A percentile compares a stretch with the other conserved stretches of the same genome.
phyloP scores from a whole-genome alignment of 2,797 vertebrate genomes.

The Sciaenops ocellatus region DNA sequence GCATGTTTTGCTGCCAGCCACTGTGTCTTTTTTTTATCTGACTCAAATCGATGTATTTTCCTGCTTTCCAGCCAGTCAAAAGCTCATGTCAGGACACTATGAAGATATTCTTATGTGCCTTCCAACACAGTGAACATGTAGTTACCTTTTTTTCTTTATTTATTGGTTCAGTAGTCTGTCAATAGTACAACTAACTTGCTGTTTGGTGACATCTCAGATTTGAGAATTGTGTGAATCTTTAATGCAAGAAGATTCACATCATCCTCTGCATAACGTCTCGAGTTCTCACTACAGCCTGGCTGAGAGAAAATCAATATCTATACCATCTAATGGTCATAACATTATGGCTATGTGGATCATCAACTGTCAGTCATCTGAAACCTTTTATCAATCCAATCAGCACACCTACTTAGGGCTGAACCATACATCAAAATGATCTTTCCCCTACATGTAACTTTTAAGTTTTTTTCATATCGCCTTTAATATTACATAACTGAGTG shows the following conservation, averaged over 20 bases:
- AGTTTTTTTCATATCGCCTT: too few relatives aligned
- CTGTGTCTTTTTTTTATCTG: too few relatives aligned
- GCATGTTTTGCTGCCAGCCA: too few relatives aligned
- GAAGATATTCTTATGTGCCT: background rate
- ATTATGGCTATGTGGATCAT: background rate
- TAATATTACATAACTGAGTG: too few relatives aligned
- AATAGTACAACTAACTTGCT: background rate
- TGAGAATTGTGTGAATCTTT: too few relatives aligned
- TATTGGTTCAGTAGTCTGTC: background rate
- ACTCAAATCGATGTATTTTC: background rate
- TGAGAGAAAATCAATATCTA: constrained; percentile 20
- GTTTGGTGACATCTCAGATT: background rate
- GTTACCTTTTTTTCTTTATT: too few relatives aligned
- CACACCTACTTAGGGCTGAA: background rate
- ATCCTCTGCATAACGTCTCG: background rate
- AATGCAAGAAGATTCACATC: background rate
- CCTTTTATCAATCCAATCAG: background rate
- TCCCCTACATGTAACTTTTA: background rate
- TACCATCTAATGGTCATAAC: constrained; percentile 19
- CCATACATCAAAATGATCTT: background rate
- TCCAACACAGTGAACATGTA: background rate
- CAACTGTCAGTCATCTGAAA: constrained; percentile 7
- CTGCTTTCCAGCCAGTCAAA: background rate
- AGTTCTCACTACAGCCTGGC: background rate
- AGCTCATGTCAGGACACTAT: background rate